Conservation (phyloP, 2,113 vertebrate species). For the Gymnogyps californianus region DNA sequence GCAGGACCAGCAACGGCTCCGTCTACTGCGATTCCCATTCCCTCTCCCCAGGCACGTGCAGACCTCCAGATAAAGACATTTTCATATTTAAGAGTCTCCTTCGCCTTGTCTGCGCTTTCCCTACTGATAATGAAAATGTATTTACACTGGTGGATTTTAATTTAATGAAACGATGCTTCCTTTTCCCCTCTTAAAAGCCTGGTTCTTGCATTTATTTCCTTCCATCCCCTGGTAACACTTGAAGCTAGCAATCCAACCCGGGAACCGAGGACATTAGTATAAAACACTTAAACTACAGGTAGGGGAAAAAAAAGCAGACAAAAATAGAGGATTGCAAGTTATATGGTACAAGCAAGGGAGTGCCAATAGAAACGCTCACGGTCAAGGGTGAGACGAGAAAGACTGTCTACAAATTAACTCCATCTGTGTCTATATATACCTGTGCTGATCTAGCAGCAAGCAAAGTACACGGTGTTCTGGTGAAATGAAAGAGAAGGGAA, state of each 20-base stretch:
- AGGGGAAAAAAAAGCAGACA: not conserved
- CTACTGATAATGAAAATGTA: not conserved
- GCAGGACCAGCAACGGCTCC: not conserved
- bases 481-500: not conserved
- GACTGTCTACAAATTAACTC: not conserved
- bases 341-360: not conserved
- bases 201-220: not conserved
- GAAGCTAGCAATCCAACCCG: not conserved
- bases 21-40: not conserved
- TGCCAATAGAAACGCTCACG: fast-evolving
- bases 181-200: not conserved
- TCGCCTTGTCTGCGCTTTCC: not conserved
- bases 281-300: not conserved
- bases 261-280: not conserved
- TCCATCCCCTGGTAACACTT: not conserved
- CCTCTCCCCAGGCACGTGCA: fast-evolving
- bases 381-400: not conserved
- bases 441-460: not conserved
- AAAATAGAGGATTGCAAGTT: not conserved
- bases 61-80: not conserved
- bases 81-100: not conserved
- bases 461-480: fast-evolving
- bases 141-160: not conserved
- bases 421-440: not conserved
- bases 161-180: not conserved